Conservation (phyloP, 92 coral and sea anemone genomes). For the Muricea muricata region DNA sequence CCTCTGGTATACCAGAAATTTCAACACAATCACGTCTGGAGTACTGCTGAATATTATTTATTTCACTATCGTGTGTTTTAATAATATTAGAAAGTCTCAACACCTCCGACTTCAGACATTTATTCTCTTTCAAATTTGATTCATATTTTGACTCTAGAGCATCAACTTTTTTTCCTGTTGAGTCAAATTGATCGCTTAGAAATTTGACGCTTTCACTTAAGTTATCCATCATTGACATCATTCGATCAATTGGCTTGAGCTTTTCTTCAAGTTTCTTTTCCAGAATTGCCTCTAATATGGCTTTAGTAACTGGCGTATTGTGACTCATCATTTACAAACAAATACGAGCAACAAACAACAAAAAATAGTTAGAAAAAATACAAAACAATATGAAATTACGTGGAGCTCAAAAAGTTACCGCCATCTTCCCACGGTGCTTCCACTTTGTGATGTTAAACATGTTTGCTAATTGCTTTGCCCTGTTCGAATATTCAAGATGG, state of each 20-base stretch:
- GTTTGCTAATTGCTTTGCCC: too few relatives aligned
- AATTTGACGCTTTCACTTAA: constrained; percentile 24
- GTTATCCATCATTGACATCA: constrained; percentile 14
- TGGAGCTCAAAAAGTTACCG: neutral
- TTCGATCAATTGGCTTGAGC: neutral
- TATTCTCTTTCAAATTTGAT: neutral
- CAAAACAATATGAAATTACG: neutral
- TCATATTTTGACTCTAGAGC: constrained; percentile 19
- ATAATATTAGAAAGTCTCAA: constrained; percentile 12
- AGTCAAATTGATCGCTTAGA: constrained; percentile 15
- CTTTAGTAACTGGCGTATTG: neutral
- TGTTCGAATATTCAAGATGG: too few relatives aligned
- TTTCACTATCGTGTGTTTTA: neutral
- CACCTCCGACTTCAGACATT: neutral
- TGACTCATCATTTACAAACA: neutral
- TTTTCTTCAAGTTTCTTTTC: constrained; percentile 18
- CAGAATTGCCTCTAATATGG: neutral
- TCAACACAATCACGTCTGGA: constrained; percentile 29
- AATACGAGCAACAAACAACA: neutral
- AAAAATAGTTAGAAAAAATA: neutral
- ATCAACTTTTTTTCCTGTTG: neutral
- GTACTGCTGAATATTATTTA: constrained; percentile 24
- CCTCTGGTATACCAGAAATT: constrained; percentile 25
- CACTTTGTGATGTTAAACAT: neutral
- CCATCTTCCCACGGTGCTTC: neutral